phyloP scores from a whole-genome alignment of 1,140 invertebrate species.

The Camponotus floridanus region DNA sequence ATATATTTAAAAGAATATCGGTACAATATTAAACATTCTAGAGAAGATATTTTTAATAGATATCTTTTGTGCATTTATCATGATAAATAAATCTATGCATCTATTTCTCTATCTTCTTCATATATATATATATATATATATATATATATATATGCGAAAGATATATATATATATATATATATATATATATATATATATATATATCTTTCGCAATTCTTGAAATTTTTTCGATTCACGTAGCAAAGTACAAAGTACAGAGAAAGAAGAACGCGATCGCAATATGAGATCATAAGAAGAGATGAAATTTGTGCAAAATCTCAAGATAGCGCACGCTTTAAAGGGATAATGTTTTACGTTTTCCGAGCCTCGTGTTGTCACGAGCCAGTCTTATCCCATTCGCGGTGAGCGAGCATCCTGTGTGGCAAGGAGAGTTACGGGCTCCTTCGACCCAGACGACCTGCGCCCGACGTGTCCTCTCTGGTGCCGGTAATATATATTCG shows the following conservation, averaged over 20 bases:
- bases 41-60: neutral
- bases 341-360: neutral
- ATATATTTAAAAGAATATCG: too few species aligned
- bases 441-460: constrained; percentile 72
- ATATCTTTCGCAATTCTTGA: neutral
- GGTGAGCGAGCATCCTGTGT: constrained; percentile 26
- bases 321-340: neutral
- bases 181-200: too few species aligned
- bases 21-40: neutral
- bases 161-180: too few species aligned
- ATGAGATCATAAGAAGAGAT: neutral
- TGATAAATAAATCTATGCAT: neutral
- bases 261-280: neutral
- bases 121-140: too few species aligned
- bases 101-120: neutral
- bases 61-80: neutral
- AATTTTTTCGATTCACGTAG: neutral
- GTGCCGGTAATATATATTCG: constrained; percentile 77
- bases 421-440: constrained; percentile 79
- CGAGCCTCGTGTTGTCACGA: constrained; percentile 29
- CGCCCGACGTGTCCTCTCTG: constrained; percentile 71
- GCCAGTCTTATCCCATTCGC: constrained; percentile 34
- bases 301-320: neutral
- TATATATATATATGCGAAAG: too few species aligned
- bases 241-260: neutral